Evolutionary conservation across 2,888 invertebrate genomes (phyloP), one percentile per base, ranked within the genome.

Genomic region (Apocheima hispidaria): DNA sequence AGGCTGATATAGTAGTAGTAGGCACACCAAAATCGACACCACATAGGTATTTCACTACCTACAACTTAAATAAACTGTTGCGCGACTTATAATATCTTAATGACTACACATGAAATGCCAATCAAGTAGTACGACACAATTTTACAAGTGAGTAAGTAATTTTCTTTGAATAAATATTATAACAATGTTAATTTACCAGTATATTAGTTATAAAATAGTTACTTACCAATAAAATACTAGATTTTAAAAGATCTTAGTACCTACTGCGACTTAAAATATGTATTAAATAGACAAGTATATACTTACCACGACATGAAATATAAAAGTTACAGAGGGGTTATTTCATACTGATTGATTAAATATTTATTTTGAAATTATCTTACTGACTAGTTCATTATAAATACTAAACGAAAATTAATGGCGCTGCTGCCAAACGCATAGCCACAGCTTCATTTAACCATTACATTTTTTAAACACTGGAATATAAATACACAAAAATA

Each of bases 321-420:
- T 52, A 56, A 65, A 59, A 66, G 44, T 51, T 61, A 65, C 21
- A 54, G 50, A 51, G 55, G 60, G 55, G 55, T 65, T 63, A 58
- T 44, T 60, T 53, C 65, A 54, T 54, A 44, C 38, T 59, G 58
- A 44, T 59, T 36, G 59, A 58, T 67, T 65, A 63, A 68, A 67
- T 67, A 70, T 57, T 65, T 57, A n/a, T n/a, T 48, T 70, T 74
- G 75, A 76, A 82, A 81, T 84, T 82, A 79, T 71, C 89, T 89
- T 90, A 90, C 84, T 90, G 90, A 90, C 90, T 88, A 88, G 87
- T 84, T 83, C 70, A 81, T 79, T 79, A 82, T 82, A 82, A 83
- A 85, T 86, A 83, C 74, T 79, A 78, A 70, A 76, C 74, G 70
- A 72, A 72, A 64, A 59, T 60, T 51, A 43, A 55, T 54, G 41